Evolutionary conservation across 1,140 invertebrate species (phyloP).

Genomic region (Drosophila kikkawai): DNA sequence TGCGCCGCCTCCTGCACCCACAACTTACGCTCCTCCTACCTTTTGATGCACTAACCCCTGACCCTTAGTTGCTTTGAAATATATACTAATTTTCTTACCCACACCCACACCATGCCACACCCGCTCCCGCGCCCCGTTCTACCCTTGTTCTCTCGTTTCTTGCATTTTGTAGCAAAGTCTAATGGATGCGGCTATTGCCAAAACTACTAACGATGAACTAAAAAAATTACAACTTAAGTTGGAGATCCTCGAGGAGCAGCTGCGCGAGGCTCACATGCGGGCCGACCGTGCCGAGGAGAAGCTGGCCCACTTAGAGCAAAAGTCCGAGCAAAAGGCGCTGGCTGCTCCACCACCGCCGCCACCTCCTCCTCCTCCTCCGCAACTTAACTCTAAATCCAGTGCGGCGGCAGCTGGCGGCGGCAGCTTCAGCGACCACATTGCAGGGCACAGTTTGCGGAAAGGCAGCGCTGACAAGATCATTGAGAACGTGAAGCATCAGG

Average conservation of each 20-base stretch:
- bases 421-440: conserved; percentile 72
- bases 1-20: conserved; percentile 19
- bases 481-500: conserved; percentile 81
- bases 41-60: conserved; percentile 54
- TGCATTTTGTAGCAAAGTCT: conserved; percentile 79
- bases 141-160: conserved; percentile 53
- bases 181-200: conserved; percentile 84
- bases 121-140: conserved; percentile 35
- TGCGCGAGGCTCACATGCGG: conserved; percentile 64
- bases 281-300: conserved; percentile 79
- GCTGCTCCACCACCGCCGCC: conserved; percentile 40
- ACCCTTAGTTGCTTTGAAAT: conserved; percentile 31
- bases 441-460: conserved; percentile 64
- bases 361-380: conserved; percentile 60
- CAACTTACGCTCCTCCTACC: conserved; percentile 6
- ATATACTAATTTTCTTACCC: conserved; percentile 67
- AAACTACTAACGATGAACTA: conserved; percentile 85
- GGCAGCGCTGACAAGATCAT: conserved; percentile 73
- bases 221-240: conserved; percentile 84
- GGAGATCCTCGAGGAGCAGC: conserved; percentile 82
- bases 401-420: conserved; percentile 12
- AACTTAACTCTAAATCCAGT: conserved; percentile 37
- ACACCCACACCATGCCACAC: conserved; percentile 55
- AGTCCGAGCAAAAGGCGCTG: conserved; percentile 28
- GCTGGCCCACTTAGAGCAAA: conserved; percentile 56